These are phyloP conservation scores for Hanleya hanleyi DNA, from an alignment of 2,888 invertebrate species.

Conservation along the genomic window DNA sequence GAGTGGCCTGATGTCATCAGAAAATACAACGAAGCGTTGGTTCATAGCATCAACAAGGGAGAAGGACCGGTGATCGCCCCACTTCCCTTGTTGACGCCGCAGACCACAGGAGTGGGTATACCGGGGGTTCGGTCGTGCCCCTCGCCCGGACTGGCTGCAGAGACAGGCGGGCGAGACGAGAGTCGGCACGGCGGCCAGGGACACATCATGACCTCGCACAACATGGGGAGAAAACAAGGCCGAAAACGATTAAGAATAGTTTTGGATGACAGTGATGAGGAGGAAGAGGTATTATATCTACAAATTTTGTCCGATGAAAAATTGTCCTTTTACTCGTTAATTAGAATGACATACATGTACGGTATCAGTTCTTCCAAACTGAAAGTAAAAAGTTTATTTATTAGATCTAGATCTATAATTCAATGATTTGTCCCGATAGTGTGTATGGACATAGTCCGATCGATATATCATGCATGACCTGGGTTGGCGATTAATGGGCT, in stretches of 20 bases:
- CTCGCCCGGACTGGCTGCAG: too few species aligned
- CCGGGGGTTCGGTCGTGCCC: not conserved
- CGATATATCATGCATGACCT: too few species aligned
- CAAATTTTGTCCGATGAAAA: not conserved
- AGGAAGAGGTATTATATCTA: not conserved
- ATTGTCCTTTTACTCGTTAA: too few species aligned
- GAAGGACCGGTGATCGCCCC: not conserved
- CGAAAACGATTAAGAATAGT: not conserved
- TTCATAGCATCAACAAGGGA: not conserved
- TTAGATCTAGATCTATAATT: too few species aligned
- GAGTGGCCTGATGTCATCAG: conserved; percentile 1
- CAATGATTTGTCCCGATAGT: too few species aligned
- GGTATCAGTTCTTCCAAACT: too few species aligned
- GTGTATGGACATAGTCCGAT: too few species aligned
- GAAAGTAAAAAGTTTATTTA: too few species aligned
- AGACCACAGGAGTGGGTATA: not conserved
- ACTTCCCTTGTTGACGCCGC: not conserved
- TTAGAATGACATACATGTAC: too few species aligned
- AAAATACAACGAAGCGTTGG: not conserved
- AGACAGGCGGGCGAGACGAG: too few species aligned
- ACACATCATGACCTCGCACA: not conserved
- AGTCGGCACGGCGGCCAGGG: not conserved
- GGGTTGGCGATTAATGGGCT: too few species aligned
- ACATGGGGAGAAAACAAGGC: too few species aligned
- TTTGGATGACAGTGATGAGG: not conserved